phyloP scores from a whole-genome alignment of 2,797 vertebrate genomes.

The Chaunax sp. region DNA sequence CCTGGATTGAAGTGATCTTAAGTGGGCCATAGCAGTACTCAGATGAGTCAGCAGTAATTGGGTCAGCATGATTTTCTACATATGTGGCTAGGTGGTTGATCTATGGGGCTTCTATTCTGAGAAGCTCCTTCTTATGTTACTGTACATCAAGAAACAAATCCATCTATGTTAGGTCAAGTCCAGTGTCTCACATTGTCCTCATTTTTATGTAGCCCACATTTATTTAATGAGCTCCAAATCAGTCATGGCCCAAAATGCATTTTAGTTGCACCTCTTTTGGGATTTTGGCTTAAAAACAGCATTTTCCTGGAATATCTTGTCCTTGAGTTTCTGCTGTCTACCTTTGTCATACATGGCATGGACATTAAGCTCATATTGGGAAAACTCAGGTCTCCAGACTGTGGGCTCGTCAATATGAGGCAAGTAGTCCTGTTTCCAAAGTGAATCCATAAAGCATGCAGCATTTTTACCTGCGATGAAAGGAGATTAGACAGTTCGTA shows the following conservation, averaged over 20 bases:
- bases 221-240: conserved; percentile 58
- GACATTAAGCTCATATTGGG: conserved; percentile 34
- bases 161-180: conserved; percentile 54
- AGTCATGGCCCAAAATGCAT: conserved; percentile 39
- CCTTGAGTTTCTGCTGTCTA: conserved; percentile 20
- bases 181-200: conserved; percentile 52
- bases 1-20: conserved; percentile 37
- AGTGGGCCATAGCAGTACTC: conserved; percentile 49
- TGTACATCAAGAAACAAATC: conserved; percentile 69
- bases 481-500: conserved; percentile 4
- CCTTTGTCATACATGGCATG: conserved; percentile 27
- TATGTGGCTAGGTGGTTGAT: conserved; percentile 68
- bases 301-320: conserved; percentile 22
- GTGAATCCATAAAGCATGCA: conserved; percentile 16
- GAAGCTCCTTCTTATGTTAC: conserved; percentile 69
- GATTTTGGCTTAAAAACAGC: conserved; percentile 34
- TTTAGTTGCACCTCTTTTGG: conserved; percentile 44
- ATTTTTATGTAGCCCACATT: conserved; percentile 60
- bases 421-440: conserved; percentile 15
- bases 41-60: conserved; percentile 68
- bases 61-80: conserved; percentile 73
- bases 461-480: conserved; percentile 15
- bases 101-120: conserved; percentile 71
- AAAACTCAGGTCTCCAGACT: conserved; percentile 6
- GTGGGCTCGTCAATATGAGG: not conserved